Conservation (phyloP, 1,140 invertebrate genomes). For the Chironomus striatipennis region DNA sequence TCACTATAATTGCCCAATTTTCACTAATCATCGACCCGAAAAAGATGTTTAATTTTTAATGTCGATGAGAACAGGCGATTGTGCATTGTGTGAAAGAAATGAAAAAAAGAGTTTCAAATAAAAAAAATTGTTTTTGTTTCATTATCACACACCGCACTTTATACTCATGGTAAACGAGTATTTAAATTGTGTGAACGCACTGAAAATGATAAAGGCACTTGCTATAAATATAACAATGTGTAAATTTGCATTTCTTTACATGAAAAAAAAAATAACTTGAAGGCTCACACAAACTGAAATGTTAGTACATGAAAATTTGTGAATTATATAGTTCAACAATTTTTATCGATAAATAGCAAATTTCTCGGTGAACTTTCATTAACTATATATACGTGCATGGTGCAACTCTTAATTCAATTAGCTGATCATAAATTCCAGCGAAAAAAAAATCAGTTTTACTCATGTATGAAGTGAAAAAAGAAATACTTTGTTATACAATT, state of each 20-base stretch:
- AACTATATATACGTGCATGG: neutral
- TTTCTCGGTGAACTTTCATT: neutral
- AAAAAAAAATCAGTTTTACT: too few species aligned
- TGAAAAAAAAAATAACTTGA: neutral
- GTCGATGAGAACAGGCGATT: neutral
- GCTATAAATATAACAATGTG: constrained; percentile 14
- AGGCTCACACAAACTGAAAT: neutral
- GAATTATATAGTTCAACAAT: too few species aligned
- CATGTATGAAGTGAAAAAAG: too few species aligned
- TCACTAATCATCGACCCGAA: constrained; percentile 1
- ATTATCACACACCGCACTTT: constrained; percentile 1
- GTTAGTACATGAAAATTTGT: too few species aligned
- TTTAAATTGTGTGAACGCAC: constrained; percentile 12
- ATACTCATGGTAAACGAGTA: neutral
- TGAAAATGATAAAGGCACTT: neutral
- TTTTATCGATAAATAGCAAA: neutral
- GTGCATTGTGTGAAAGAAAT: neutral
- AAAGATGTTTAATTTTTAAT: neutral
- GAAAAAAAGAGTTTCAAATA: neutral
- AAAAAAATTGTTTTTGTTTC: neutral
- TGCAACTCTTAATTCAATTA: constrained; percentile 9
- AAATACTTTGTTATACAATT: too few species aligned
- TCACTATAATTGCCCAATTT: neutral
- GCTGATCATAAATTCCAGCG: neutral
- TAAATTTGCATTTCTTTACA: neutral